These are phyloP conservation scores for Trematomus bernacchii DNA, from an alignment of 2,797 vertebrate species.

Conservation along the genomic window DNA sequence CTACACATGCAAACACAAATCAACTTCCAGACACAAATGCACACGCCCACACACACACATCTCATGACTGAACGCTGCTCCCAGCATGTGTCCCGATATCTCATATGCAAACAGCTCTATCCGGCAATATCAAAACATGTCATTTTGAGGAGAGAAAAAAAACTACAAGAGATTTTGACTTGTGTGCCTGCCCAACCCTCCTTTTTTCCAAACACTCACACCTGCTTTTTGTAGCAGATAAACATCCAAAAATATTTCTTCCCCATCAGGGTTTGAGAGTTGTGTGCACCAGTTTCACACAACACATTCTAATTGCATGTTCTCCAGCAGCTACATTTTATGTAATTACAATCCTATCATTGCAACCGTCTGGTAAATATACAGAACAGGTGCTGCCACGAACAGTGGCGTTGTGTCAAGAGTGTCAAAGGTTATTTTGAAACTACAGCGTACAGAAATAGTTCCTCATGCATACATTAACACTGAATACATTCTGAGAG, in stretches of 20 bases:
- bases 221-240: constrained; percentile 42
- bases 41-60: constrained; percentile 31
- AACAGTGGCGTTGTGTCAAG: constrained; percentile 9
- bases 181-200: not conserved
- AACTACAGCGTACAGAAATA: not conserved
- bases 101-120: constrained; percentile 59
- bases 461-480: not conserved
- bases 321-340: constrained; percentile 32
- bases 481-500: not conserved
- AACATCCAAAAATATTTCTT: constrained; percentile 41
- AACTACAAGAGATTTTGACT: constrained; percentile 12
- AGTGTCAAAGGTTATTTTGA: constrained; percentile 8
- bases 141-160: constrained; percentile 49
- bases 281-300: constrained; percentile 14
- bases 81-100: constrained; percentile 50
- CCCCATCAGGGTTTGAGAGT: constrained; percentile 25
- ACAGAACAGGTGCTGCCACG: constrained; percentile 41
- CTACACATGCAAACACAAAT: constrained; percentile 18
- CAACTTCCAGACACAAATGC: constrained; percentile 14
- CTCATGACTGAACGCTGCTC: constrained; percentile 41
- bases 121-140: constrained; percentile 62
- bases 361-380: constrained; percentile 9
- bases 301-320: constrained; percentile 50
- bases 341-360: constrained; percentile 47
- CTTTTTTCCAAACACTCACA: constrained; percentile 38